Evolutionary conservation across 2,888 invertebrate species (phyloP).

Genomic region (Philereme transversata): DNA sequence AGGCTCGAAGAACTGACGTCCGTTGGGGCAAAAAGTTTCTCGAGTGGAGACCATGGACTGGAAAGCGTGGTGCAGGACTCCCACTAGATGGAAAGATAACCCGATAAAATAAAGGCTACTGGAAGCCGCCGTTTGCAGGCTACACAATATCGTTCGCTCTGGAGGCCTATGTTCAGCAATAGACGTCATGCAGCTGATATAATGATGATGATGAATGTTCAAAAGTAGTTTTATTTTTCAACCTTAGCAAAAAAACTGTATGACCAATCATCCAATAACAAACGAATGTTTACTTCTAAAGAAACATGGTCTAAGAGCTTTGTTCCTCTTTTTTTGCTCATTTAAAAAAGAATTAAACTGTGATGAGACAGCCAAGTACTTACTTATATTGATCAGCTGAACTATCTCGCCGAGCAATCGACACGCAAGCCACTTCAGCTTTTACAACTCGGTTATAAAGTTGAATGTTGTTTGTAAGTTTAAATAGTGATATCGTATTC

Average conservation of each 20-base stretch:
- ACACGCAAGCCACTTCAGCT: conserved; percentile 6
- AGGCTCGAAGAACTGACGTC: too few relatives aligned
- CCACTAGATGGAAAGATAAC: too few relatives aligned
- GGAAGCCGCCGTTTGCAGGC: too few relatives aligned
- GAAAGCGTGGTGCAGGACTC: too few relatives aligned
- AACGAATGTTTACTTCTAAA: conserved; percentile 35
- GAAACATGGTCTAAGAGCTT: conserved; percentile 35
- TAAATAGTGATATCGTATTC: conserved; percentile 38
- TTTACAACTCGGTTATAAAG: conserved; percentile 19
- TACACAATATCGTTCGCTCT: too few relatives aligned
- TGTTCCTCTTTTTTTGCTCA: conserved; percentile 44
- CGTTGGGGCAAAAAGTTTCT: too few relatives aligned
- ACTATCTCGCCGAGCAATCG: conserved; percentile 17
- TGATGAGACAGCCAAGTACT: conserved; percentile 50
- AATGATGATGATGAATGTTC: neutral
- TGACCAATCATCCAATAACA: neutral
- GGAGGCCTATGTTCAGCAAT: neutral
- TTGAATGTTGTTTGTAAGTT: conserved; percentile 36
- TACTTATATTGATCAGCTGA: conserved; percentile 28
- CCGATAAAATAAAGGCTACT: too few relatives aligned
- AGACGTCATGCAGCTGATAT: neutral
- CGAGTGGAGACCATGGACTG: too few relatives aligned
- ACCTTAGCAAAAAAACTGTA: too few relatives aligned
- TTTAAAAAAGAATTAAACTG: conserved; percentile 53
- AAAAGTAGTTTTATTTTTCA: too few relatives aligned